phyloP scores from a whole-genome alignment of 2,888 invertebrate genomes.

The Cerastoderma edule region DNA sequence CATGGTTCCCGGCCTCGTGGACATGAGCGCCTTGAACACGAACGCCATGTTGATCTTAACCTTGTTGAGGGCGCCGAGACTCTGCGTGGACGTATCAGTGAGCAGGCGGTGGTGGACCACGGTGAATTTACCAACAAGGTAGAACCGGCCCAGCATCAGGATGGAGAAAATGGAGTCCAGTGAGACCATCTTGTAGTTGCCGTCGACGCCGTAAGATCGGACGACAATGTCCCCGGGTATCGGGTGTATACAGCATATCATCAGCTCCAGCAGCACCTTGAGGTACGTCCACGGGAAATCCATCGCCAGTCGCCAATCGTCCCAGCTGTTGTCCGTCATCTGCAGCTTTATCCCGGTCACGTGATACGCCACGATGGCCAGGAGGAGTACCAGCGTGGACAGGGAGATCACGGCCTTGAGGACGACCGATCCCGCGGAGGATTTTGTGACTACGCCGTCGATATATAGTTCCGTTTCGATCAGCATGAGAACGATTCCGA shows the following conservation, averaged over 20 bases:
- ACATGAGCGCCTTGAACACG: slow-evolving; percentile 78
- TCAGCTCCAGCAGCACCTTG: slow-evolving; percentile 66
- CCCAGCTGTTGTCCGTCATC: slow-evolving; percentile 74
- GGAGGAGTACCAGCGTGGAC: slow-evolving; percentile 64
- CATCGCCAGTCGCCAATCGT: slow-evolving; percentile 74
- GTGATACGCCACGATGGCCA: slow-evolving; percentile 66
- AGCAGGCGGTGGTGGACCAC: slow-evolving; percentile 73
- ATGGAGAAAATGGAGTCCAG: slow-evolving; percentile 74
- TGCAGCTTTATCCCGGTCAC: slow-evolving; percentile 66
- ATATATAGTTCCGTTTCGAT: slow-evolving; percentile 71
- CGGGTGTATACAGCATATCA: slow-evolving; percentile 73
- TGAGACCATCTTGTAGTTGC: slow-evolving; percentile 61
- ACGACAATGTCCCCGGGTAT: slow-evolving; percentile 67
- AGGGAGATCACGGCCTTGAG: slow-evolving; percentile 68
- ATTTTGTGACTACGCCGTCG: slow-evolving; percentile 59
- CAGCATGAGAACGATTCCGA: slow-evolving; percentile 73
- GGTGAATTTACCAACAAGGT: slow-evolving; percentile 70
- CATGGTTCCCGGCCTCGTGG: slow-evolving; percentile 72
- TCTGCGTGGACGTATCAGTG: slow-evolving; percentile 75
- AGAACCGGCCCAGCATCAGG: slow-evolving; percentile 72
- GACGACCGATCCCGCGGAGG: slow-evolving; percentile 60
- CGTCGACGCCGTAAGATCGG: slow-evolving; percentile 59
- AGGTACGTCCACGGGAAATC: slow-evolving; percentile 62
- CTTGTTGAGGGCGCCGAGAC: slow-evolving; percentile 75
- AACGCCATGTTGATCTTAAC: slow-evolving; percentile 77